These are phyloP conservation scores for Brenthis hecate DNA, from an alignment of 2,888 invertebrate species.

Conservation along the genomic window DNA sequence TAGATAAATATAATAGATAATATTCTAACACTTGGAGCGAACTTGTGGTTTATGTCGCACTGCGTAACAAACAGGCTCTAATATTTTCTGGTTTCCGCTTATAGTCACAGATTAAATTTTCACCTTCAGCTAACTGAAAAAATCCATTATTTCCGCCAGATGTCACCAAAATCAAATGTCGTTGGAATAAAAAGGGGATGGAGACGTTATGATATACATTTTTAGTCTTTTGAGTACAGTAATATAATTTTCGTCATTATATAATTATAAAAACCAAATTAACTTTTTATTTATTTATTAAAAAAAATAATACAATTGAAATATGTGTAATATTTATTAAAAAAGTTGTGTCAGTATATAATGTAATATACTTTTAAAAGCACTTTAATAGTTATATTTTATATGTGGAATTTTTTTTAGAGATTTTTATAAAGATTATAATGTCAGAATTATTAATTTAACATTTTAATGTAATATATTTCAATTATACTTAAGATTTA, in stretches of 20 bases:
- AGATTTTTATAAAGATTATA: no score
- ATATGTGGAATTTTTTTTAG: no score
- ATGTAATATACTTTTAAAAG: no score
- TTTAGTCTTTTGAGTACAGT: neutral
- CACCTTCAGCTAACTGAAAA: conserved; percentile 83
- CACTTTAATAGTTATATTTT: no score
- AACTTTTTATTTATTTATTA: no score
- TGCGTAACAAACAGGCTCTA: conserved; percentile 36
- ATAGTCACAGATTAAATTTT: conserved; percentile 79
- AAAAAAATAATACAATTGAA: no score
- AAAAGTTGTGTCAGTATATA: no score
- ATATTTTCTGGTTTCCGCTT: conserved; percentile 68
- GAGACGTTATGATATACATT: conserved; percentile 43
- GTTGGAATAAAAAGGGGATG: conserved; percentile 51
- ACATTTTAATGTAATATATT: no score
- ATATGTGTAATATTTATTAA: no score
- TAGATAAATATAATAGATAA: neutral
- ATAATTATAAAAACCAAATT: no score
- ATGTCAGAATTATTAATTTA: no score
- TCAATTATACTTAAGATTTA: no score
- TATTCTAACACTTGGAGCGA: neutral
- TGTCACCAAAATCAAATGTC: conserved; percentile 81
- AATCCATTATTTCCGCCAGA: conserved; percentile 83
- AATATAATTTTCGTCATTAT: neutral
- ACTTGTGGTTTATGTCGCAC: conserved; percentile 8